Evolutionary conservation across 1,140 invertebrate genomes (phyloP).

Genomic region (Dinothrombium tinctorium): DNA sequence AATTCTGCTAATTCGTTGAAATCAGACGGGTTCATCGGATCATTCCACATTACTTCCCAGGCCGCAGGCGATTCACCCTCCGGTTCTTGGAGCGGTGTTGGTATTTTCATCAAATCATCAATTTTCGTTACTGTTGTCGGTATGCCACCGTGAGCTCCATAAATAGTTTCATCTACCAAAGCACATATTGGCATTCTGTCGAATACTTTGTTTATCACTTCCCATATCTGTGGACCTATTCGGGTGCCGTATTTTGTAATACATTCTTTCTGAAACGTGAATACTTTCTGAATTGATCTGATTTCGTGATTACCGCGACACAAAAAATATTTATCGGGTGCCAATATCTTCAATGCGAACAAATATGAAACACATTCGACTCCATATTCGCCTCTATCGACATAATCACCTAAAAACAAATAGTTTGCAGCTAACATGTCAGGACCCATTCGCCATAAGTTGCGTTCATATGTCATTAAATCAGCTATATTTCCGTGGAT

Average conservation of each 20-base stretch:
- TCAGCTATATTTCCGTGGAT: conserved; percentile 35
- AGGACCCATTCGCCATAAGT: conserved; percentile 32
- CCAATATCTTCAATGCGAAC: conserved; percentile 35
- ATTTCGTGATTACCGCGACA: conserved; percentile 40
- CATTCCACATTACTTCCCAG: conserved; percentile 55
- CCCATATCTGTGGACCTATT: conserved; percentile 35
- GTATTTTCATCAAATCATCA: conserved; percentile 29
- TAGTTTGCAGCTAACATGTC: conserved; percentile 30
- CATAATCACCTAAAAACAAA: conserved; percentile 40
- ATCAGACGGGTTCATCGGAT: conserved; percentile 29
- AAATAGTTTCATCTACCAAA: conserved; percentile 40
- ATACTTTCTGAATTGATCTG: conserved; percentile 37
- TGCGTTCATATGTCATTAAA: conserved; percentile 33
- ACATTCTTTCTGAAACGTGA: conserved; percentile 40
- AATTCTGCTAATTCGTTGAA: conserved; percentile 5
- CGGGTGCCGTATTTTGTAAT: conserved; percentile 36
- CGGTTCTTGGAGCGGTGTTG: conserved; percentile 34
- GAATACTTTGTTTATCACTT: conserved; percentile 39
- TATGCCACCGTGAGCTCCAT: conserved; percentile 48
- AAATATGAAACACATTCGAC: conserved; percentile 29
- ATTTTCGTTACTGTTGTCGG: conserved; percentile 26
- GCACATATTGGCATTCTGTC: conserved; percentile 43
- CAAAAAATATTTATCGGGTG: conserved; percentile 32
- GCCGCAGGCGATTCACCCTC: conserved; percentile 36
- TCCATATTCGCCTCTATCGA: conserved; percentile 34